phyloP scores from a whole-genome alignment of 2,797 vertebrate genomes.

The Xiphophorus birchmanni region DNA sequence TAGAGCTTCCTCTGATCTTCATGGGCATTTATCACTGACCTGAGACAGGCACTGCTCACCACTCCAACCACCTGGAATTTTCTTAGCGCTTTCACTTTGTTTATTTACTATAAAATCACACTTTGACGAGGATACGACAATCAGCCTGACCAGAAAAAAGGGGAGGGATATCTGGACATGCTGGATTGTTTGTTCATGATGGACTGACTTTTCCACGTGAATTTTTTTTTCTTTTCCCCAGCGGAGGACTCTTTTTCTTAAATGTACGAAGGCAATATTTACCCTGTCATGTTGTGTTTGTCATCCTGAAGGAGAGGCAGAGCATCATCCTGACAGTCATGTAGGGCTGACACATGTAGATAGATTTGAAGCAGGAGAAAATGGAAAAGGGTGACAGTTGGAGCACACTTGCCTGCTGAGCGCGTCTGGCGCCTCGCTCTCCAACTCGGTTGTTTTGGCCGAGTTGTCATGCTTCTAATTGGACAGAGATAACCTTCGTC shows the following conservation, averaged over 20 bases:
- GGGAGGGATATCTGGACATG: slow-evolving; percentile 59
- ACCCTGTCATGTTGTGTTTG: slow-evolving; percentile 10
- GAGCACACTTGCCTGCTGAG: slow-evolving; percentile 58
- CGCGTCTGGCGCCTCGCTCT: slow-evolving; percentile 57
- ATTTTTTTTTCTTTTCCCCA: not conserved
- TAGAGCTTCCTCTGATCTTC: slow-evolving; percentile 63
- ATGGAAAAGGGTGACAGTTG: slow-evolving; percentile 37
- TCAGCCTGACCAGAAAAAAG: slow-evolving; percentile 47
- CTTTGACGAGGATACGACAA: slow-evolving; percentile 51
- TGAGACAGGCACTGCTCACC: slow-evolving; percentile 57
- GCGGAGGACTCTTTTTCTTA: slow-evolving; percentile 18
- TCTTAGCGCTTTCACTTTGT: slow-evolving; percentile 34
- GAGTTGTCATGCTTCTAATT: slow-evolving; percentile 35
- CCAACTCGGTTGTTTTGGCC: slow-evolving; percentile 12
- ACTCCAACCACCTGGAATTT: slow-evolving; percentile 59
- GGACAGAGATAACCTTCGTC: slow-evolving; percentile 16
- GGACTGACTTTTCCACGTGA: slow-evolving; percentile 66
- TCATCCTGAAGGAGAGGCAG: slow-evolving; percentile 23
- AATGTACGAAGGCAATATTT: slow-evolving; percentile 2
- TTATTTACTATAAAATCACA: slow-evolving; percentile 25
- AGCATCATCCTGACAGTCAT: slow-evolving; percentile 27
- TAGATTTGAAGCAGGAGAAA: slow-evolving; percentile 30
- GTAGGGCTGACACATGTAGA: slow-evolving; percentile 33
- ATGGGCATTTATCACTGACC: slow-evolving; percentile 72
- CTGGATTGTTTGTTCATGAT: slow-evolving; percentile 30